These are phyloP conservation scores for Sinocyclocheilus grahami DNA, from an alignment of 2,113 vertebrate species.

Conservation along the genomic window DNA sequence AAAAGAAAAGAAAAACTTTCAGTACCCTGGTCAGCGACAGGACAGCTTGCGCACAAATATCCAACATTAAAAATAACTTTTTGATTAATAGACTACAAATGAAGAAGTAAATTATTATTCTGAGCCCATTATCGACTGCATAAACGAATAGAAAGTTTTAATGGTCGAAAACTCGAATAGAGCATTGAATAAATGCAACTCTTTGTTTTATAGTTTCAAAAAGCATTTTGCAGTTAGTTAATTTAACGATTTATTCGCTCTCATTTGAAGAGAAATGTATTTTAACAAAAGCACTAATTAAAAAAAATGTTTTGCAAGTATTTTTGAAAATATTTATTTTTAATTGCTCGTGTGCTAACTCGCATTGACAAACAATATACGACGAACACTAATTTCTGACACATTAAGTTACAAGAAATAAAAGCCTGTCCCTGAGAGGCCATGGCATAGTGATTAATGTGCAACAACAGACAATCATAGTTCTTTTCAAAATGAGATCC, in stretches of 20 bases:
- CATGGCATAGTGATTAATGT: constrained; percentile 29
- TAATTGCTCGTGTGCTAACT: background rate
- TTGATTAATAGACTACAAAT: background rate
- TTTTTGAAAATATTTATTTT: background rate
- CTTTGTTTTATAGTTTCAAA: background rate
- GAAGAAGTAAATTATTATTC: background rate
- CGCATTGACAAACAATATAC: background rate
- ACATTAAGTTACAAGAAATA: constrained; percentile 27
- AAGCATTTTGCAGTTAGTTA: background rate
- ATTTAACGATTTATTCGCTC: background rate
- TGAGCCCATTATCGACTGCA: background rate
- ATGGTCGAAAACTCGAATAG: background rate
- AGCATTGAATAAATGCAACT: background rate
- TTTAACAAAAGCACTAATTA: background rate
- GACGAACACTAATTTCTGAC: background rate
- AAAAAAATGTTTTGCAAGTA: background rate
- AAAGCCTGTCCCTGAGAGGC: constrained; percentile 23
- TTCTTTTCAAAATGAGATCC: constrained; percentile 5
- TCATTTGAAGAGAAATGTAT: background rate
- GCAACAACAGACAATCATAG: constrained; percentile 24
- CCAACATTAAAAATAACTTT: background rate
- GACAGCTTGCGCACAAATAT: background rate
- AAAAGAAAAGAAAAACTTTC: constrained; percentile 48
- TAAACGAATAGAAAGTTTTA: background rate
- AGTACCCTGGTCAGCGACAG: constrained; percentile 63